These are phyloP conservation scores for Mesopsocus fuscifrons DNA, from an alignment of 2,888 invertebrate genomes.

Conservation along the genomic window DNA sequence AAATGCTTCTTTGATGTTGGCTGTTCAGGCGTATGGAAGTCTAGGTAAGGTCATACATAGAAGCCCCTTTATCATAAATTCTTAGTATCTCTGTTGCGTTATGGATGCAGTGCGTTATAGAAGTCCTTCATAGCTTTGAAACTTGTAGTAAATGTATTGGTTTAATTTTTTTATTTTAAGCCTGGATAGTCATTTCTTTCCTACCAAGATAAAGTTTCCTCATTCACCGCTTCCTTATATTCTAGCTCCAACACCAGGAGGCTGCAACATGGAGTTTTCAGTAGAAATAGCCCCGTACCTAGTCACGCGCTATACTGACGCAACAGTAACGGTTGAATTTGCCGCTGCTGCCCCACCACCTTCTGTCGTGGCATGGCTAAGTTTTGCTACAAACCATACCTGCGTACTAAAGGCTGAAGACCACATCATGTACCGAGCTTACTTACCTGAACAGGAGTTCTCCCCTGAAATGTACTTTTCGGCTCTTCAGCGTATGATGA, in stretches of 20 bases:
- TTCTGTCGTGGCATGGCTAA: neutral
- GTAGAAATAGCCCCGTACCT: constrained; percentile 40
- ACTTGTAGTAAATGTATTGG: too few relatives aligned
- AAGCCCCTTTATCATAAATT: too few relatives aligned
- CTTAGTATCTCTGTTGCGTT: constrained; percentile 15
- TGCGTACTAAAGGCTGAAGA: neutral
- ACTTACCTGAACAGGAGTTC: constrained; percentile 36
- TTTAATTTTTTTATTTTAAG: too few relatives aligned
- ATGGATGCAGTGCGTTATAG: too few relatives aligned
- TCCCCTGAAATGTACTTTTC: constrained; percentile 36
- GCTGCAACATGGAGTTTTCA: constrained; percentile 51
- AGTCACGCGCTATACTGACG: constrained; percentile 24
- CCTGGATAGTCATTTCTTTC: too few relatives aligned
- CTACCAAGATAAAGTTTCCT: too few relatives aligned
- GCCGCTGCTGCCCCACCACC: constrained; percentile 23
- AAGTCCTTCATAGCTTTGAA: too few relatives aligned
- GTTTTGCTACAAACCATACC: neutral
- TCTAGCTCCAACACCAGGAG: constrained; percentile 58
- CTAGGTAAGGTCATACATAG: constrained; percentile 31
- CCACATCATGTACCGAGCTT: constrained; percentile 40
- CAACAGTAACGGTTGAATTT: constrained; percentile 33
- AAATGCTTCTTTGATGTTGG: constrained; percentile 25
- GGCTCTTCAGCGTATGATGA: constrained; percentile 39
- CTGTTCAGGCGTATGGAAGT: constrained; percentile 31
- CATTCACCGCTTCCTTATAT: constrained; percentile 14